Percentiles rank a stretch among this genome's conserved stretches.
These are phyloP conservation scores for Psephotus haematonotus DNA, from an alignment of 2,113 vertebrate genomes.

Conservation along the genomic window DNA sequence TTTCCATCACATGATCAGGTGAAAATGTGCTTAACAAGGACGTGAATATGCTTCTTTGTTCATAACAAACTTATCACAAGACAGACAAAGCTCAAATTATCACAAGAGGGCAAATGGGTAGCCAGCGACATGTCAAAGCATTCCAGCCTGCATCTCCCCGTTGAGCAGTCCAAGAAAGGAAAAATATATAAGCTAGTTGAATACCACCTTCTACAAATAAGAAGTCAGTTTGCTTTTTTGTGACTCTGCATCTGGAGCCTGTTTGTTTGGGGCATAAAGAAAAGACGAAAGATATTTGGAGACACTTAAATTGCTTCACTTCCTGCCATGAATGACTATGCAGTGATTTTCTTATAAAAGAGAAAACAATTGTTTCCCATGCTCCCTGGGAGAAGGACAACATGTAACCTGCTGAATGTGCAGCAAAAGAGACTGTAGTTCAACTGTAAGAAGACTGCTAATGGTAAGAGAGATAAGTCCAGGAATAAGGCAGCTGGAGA, in stretches of 20 bases:
- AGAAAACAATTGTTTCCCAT: slow-evolving; percentile 47
- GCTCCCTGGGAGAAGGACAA: slow-evolving; percentile 34
- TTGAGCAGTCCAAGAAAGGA: background rate
- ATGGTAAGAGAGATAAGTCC: background rate
- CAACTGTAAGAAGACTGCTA: background rate
- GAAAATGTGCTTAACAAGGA: slow-evolving; percentile 58
- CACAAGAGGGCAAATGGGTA: slow-evolving; percentile 49
- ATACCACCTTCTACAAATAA: slow-evolving; percentile 29
- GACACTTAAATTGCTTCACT: slow-evolving; percentile 57
- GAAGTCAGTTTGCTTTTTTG: slow-evolving; percentile 8
- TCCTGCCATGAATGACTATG: slow-evolving; percentile 43
- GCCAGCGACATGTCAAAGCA: slow-evolving; percentile 27
- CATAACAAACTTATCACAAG: slow-evolving; percentile 41
- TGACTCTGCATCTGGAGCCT: slow-evolving; percentile 55
- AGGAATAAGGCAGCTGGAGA: background rate
- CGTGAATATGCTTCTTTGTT: slow-evolving; percentile 36
- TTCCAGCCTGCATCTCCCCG: background rate
- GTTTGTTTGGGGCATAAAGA: slow-evolving; percentile 49
- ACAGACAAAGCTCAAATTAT: slow-evolving; percentile 60
- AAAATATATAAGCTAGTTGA: background rate
- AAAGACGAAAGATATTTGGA: slow-evolving; percentile 56
- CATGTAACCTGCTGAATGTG: slow-evolving; percentile 29
- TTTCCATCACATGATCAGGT: slow-evolving; percentile 38
- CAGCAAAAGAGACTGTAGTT: background rate
- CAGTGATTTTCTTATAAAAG: slow-evolving; percentile 25